These are phyloP conservation scores for Sparus aurata DNA, from an alignment of 2,797 vertebrate genomes.

Conservation along the genomic window DNA sequence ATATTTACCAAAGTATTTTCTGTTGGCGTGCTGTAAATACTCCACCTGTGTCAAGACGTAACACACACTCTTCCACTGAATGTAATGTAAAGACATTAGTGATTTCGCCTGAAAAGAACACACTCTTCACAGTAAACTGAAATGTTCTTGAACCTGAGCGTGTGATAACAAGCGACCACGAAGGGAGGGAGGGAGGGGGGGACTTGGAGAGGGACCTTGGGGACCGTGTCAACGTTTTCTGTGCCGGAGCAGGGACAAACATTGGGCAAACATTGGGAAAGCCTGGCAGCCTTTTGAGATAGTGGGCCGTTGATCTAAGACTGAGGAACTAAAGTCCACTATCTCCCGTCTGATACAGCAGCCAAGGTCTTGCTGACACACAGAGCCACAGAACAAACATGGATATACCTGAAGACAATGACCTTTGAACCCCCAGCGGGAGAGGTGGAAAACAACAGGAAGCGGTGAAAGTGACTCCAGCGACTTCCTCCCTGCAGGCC, in stretches of 20 bases:
- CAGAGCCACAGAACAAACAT: conserved; percentile 80
- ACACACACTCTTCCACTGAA: conserved; percentile 20
- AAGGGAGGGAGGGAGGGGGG: conserved; percentile 65
- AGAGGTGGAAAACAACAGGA: conserved; percentile 73
- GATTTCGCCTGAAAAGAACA: conserved; percentile 16
- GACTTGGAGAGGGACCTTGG: conserved; percentile 78
- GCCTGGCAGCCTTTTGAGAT: conserved; percentile 83
- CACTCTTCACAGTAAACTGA: conserved; percentile 37
- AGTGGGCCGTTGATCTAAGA: conserved; percentile 86
- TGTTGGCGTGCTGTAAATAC: conserved; percentile 27
- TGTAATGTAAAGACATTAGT: conserved; percentile 7
- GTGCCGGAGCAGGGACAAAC: conserved; percentile 82
- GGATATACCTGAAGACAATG: conserved; percentile 86
- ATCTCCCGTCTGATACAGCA: conserved; percentile 79
- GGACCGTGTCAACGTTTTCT: conserved; percentile 84
- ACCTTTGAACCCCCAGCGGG: conserved; percentile 74
- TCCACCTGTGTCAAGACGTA: not conserved
- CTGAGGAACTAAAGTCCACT: conserved; percentile 81
- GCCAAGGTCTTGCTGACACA: conserved; percentile 84
- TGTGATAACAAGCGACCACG: conserved; percentile 65
- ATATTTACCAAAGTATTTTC: conserved; percentile 38
- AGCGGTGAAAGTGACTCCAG: conserved; percentile 79
- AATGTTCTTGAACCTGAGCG: conserved; percentile 77
- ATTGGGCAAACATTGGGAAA: conserved; percentile 86
- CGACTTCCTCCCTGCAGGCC: conserved; percentile 75